phyloP scores from a whole-genome alignment of 1,140 invertebrate species.

The Pogonomyrmex barbatus region DNA sequence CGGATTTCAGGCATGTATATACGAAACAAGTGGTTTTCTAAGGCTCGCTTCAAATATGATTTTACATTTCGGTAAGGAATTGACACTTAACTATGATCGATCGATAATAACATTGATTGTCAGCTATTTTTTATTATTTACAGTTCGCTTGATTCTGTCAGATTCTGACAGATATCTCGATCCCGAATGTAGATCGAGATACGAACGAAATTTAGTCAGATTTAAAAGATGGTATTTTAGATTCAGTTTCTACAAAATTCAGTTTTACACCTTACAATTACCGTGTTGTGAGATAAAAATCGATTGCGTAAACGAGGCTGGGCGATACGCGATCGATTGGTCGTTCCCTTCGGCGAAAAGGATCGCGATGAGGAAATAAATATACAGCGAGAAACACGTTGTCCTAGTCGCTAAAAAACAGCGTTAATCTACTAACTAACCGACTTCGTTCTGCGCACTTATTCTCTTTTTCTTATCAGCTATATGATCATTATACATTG shows the following conservation, averaged over 20 bases:
- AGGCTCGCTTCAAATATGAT: background rate
- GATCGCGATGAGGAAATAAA: conserved; percentile 58
- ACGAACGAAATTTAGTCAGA: background rate
- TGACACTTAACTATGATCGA: conserved; percentile 15
- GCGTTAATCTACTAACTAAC: conserved; percentile 24
- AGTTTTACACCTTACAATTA: background rate
- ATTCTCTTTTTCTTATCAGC: conserved; percentile 21
- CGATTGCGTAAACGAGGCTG: conserved; percentile 1
- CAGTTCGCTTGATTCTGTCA: background rate
- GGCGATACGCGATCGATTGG: conserved; percentile 51
- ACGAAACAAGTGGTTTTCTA: conserved; percentile 5
- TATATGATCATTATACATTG: conserved; percentile 47
- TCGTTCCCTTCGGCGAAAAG: conserved; percentile 48
- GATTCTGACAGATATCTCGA: conserved; percentile 1
- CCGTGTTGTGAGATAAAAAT: conserved; percentile 35
- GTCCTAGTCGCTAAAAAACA: conserved; percentile 38
- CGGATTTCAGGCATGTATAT: background rate
- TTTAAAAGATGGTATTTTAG: background rate
- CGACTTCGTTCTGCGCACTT: conserved; percentile 42
- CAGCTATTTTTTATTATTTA: conserved; percentile 36
- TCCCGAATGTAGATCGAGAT: background rate
- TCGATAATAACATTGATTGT: conserved; percentile 30
- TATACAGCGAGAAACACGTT: conserved; percentile 49
- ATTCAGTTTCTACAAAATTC: background rate
- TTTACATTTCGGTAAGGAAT: background rate